Evolutionary conservation across 2,797 vertebrate species (phyloP).

Genomic region (Gorsachius magnificus): DNA sequence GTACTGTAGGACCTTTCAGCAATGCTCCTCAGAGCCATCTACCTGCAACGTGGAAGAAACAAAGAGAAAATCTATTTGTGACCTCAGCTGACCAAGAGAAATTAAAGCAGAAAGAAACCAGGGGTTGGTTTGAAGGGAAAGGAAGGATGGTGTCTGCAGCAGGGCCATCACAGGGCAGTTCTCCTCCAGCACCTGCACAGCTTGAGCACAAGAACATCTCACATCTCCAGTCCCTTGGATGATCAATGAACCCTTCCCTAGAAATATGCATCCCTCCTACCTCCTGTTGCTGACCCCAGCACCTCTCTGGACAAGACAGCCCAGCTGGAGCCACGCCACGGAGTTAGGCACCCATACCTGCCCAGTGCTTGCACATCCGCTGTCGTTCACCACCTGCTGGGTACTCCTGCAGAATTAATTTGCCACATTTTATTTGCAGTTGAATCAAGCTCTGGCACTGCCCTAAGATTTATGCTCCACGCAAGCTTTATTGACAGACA

Average conservation of each 20-base stretch:
- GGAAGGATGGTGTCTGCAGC: background rate
- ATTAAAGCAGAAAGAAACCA: background rate
- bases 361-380: background rate
- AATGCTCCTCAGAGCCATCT: background rate
- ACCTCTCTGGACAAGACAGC: background rate
- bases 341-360: background rate
- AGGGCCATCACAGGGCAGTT: background rate
- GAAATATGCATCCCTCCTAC: background rate
- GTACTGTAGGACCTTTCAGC: background rate
- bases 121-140: rapidly evolving
- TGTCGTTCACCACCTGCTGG: rapidly evolving
- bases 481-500: constrained; percentile 48
- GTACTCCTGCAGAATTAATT: background rate
- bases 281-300: background rate
- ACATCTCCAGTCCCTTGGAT: rapidly evolving
- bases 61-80: background rate
- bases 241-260: background rate
- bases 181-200: background rate
- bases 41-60: background rate
- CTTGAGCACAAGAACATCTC: background rate
- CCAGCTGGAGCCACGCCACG: rapidly evolving
- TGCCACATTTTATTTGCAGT: background rate
- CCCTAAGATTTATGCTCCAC: constrained; percentile 19
- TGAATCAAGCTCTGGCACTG: background rate
- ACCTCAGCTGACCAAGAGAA: background rate